Base-by-base conservation (phyloP, 2,113 vertebrate species). In the Coryphaenoides rupestris region DNA sequence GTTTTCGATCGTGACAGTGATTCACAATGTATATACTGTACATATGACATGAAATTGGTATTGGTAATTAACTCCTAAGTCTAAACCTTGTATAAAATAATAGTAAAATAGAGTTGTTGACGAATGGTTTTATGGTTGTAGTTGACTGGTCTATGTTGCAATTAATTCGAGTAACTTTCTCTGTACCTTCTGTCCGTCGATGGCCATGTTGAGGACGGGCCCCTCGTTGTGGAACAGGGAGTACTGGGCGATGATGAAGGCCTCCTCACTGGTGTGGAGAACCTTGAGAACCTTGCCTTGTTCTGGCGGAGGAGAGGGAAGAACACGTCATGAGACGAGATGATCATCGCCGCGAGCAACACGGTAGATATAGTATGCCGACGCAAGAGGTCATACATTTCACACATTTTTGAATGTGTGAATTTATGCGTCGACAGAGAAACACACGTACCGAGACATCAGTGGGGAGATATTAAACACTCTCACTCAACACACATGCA, bases 281-380 rank as follows among this genome's bases (percentile, higher is more conserved):
- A 92, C 91, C 73, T 93, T 93, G 0, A 92, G 84, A 22, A 93
- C 80, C 78, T 92, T 93, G 24, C 92, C 92, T 66, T 89, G 90
- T 14, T 92, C 92, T 93, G 81, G 33, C 9, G 33, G 23, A 14
- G 50, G 58, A 33, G 60, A 1, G 69, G 60, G 72, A 16, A 16
- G 21, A 26, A 22, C 12, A 22, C 19, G 68, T 21, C 45, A 56
- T 66, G 15, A 67, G 1, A 45, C 40, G n/a, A 1, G 47, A 6
- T n/a, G 47, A 50, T 50, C 15, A 50, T 10, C 1, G 9, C 9
- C 33, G 13, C 9, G 13, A 12, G 33, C 9, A 40, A 40, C 33
- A 40, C 13, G 33, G 4, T 10, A 40, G 33, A 40, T 40, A 40
- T 12, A 40, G 13, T 40, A 10, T 40, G 33, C 33, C 9, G n/a